Conservation (phyloP, 2,113 vertebrate species). For the Cricetomys ansorgei region DNA sequence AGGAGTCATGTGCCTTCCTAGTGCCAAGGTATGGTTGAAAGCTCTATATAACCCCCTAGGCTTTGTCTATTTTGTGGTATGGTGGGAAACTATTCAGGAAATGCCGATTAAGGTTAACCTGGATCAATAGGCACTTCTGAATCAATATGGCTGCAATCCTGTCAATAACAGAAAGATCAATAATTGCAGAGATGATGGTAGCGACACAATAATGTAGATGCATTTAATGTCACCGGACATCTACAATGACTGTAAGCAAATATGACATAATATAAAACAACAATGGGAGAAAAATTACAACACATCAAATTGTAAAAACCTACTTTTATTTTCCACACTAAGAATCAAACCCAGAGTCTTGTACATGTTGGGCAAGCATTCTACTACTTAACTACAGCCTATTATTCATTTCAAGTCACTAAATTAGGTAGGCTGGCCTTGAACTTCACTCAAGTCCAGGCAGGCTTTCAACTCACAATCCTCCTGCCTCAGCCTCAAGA, state of each 20-base stretch:
- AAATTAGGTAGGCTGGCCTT: background rate
- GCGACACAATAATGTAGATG: background rate
- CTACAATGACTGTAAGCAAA: background rate
- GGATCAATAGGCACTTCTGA: background rate
- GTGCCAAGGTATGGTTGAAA: background rate
- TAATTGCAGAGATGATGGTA: background rate
- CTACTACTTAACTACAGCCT: background rate
- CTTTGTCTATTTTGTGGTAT: background rate
- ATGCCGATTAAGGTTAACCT: background rate
- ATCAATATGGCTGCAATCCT: background rate
- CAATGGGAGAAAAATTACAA: slow-evolving; percentile 42
- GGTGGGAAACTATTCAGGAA: background rate
- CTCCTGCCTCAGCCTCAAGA: background rate
- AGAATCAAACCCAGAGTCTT: background rate
- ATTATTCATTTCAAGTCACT: background rate
- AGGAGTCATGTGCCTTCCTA: background rate
- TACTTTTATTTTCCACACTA: background rate
- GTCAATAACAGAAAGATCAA: background rate
- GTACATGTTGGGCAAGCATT: background rate
- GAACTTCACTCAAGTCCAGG: background rate
- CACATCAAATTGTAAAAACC: background rate
- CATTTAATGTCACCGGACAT: background rate
- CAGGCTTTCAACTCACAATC: background rate
- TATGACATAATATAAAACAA: slow-evolving; percentile 4
- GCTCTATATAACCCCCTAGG: background rate